phyloP scores from a whole-genome alignment of 2,113 vertebrate species.

The Gambusia affinis region DNA sequence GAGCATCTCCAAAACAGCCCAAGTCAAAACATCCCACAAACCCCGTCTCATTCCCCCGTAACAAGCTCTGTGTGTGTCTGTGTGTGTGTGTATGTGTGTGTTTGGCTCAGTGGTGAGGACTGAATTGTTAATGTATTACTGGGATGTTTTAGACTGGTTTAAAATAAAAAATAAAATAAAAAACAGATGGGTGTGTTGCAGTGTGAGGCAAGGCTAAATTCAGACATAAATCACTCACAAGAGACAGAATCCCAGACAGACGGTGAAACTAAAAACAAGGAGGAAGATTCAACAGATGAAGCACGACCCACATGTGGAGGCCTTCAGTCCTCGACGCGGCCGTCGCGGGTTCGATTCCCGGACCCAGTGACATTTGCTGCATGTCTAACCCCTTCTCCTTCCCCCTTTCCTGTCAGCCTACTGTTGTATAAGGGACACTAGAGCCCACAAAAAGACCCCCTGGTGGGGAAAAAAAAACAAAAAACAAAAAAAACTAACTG shows the following conservation, averaged over 20 bases:
- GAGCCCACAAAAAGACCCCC: too few species aligned
- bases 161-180: conserved; percentile 12
- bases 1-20: conserved; percentile 60
- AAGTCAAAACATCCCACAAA: conserved; percentile 54
- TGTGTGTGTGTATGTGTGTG: neutral
- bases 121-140: conserved; percentile 52
- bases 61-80: conserved; percentile 18
- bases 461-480: too few species aligned
- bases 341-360: too few species aligned
- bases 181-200: neutral
- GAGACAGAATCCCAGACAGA: conserved; percentile 12
- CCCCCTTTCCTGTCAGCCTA: too few species aligned
- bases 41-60: conserved; percentile 49
- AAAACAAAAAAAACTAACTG: neutral
- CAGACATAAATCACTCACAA: conserved; percentile 24
- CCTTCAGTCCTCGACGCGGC: too few species aligned
- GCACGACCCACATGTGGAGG: too few species aligned
- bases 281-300: neutral
- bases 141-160: conserved; percentile 59
- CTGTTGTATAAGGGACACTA: too few species aligned
- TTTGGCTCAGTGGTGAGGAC: conserved; percentile 46
- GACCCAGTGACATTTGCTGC: too few species aligned
- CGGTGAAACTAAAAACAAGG: neutral
- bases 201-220: conserved; percentile 20
- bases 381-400: too few species aligned